Conservation (phyloP, 2,888 invertebrate species). For the Platynereis dumerilii region DNA sequence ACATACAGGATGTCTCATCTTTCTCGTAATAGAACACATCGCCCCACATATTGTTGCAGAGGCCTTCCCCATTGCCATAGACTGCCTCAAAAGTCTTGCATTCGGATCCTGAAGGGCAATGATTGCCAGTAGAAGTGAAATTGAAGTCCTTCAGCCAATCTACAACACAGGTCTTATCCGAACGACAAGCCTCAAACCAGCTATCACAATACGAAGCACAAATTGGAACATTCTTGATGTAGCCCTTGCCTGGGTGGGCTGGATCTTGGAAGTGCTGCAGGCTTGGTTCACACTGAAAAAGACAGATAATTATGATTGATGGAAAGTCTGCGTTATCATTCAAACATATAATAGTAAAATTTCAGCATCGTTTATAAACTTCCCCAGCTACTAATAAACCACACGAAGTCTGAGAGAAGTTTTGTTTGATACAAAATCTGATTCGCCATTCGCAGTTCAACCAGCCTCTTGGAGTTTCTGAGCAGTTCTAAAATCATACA, state of each 20-base stretch:
- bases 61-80: constrained; percentile 5
- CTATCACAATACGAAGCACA: constrained; percentile 5
- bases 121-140: background rate
- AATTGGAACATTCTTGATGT: constrained; percentile 5
- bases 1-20: background rate
- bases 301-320: no score
- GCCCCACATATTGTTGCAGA: constrained; percentile 18
- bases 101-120: background rate
- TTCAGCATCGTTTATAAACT: no score
- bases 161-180: constrained; percentile 15
- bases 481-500: no score
- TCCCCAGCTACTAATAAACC: no score
- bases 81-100: constrained; percentile 8
- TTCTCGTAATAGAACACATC: constrained; percentile 8
- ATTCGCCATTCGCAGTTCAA: no score
- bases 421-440: no score
- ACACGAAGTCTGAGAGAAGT: no score
- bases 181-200: constrained; percentile 15
- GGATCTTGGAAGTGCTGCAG: background rate
- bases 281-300: constrained; percentile 4
- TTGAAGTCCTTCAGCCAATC: constrained; percentile 14
- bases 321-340: no score
- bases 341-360: no score
- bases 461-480: no score
- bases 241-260: background rate